Base-by-base conservation (phyloP, 2,797 vertebrate genomes). In the Eulemur coronatus region DNA sequence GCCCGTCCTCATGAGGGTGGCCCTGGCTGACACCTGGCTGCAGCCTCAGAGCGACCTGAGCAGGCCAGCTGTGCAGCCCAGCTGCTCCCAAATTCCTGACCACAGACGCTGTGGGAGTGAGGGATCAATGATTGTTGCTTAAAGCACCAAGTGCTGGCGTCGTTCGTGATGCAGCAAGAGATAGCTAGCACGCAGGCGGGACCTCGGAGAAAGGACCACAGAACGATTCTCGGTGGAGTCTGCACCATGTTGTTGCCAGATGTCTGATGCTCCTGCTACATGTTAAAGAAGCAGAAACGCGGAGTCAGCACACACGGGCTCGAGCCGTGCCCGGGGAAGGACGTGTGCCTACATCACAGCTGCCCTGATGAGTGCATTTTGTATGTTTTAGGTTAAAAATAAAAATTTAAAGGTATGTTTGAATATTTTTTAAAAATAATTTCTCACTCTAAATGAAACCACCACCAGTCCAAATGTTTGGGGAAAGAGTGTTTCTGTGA, bases 291-390 rank as follows among this genome's bases (percentile, higher is more conserved):
- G 20, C 24, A 65, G 75, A 52, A 46, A 28, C 38, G 17, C 35
- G 46, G 46, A n/a, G 18, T 55, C 22, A 55, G 55, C 52, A 7
- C 52, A 28, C 17, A 0, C 0, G n/a, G 20, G 50, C 41, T 35
- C 4, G 0, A 35, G 5, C 43, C 22, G 3, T 0, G 7, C 41
- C 18, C 7, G 1, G 33, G 5, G 41, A 33, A 22, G n/a, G 13
- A 4, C 35, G 9, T 11, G 73, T 11, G 10, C 22, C 18, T 4
- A 2, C 18, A 11, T 6, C 57, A 4, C 17, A 35, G 41, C 12
- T 8, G 0, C 24, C 85, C 6, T 6, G 69, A 46, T 28, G 63
- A 65, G 3, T 1, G 20, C 7, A 22, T 57, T 46, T 9, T 70
- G 63, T 18, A 7, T 17, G 38, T 57, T 38, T 82, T 52, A 43